Percentiles rank a stretch among this genome's conserved stretches.
These are phyloP conservation scores for Sphinx pinastri DNA, from an alignment of 2,888 invertebrate genomes.

Conservation along the genomic window DNA sequence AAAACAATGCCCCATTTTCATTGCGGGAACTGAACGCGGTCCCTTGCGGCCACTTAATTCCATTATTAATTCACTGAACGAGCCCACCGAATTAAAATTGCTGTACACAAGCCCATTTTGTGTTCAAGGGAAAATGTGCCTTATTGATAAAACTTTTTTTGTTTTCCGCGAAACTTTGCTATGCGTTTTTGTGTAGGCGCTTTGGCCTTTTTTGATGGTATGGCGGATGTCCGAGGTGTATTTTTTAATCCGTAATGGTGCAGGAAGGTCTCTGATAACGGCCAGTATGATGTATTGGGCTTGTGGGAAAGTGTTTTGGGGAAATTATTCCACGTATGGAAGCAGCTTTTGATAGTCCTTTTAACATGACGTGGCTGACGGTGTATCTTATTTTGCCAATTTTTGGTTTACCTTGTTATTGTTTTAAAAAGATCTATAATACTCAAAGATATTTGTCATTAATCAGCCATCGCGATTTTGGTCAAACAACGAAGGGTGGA, in stretches of 20 bases:
- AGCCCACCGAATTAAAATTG: constrained; percentile 66
- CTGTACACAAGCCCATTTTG: constrained; percentile 39
- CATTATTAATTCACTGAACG: constrained; percentile 74
- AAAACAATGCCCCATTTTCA: constrained; percentile 44
- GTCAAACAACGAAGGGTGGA: too few species aligned
- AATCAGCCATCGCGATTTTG: too few species aligned
- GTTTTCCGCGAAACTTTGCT: not conserved
- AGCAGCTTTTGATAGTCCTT: constrained; percentile 32
- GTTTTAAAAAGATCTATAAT: too few species aligned
- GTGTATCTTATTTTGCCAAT: too few species aligned
- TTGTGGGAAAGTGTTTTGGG: constrained; percentile 52
- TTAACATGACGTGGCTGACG: not conserved
- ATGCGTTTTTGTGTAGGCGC: not conserved
- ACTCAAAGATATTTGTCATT: too few species aligned
- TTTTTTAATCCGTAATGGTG: constrained; percentile 77
- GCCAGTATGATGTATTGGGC: constrained; percentile 64
- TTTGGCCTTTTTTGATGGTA: not conserved
- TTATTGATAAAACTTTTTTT: constrained; percentile 22
- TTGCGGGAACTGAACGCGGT: constrained; percentile 50
- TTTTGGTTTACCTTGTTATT: too few species aligned
- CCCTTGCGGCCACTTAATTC: constrained; percentile 72
- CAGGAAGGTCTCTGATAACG: constrained; percentile 60
- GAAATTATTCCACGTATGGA: constrained; percentile 43
- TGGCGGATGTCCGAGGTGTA: constrained; percentile 48
- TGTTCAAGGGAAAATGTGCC: constrained; percentile 35